phyloP scores from a whole-genome alignment of 1,140 invertebrate species.

The Holotrichia oblita region DNA sequence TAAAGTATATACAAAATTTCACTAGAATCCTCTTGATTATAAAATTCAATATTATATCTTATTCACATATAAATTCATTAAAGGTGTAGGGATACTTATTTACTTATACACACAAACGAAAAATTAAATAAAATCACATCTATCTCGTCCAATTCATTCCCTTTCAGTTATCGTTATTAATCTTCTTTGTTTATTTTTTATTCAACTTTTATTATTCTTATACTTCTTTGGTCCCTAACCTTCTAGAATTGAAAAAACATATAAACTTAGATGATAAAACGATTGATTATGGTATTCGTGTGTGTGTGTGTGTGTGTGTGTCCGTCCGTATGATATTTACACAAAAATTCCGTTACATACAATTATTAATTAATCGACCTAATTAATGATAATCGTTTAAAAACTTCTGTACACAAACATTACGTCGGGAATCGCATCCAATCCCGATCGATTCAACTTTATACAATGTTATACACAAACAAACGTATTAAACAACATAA shows the following conservation, averaged over 20 bases:
- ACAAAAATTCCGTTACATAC: too few relatives aligned
- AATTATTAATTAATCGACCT: too few relatives aligned
- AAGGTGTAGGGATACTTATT: background rate
- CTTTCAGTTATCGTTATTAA: background rate
- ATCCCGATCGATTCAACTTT: too few relatives aligned
- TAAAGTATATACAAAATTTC: background rate
- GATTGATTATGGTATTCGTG: background rate
- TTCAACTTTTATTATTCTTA: slow-evolving; percentile 1
- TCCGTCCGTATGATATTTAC: background rate
- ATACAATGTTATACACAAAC: too few relatives aligned
- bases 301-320: too few relatives aligned
- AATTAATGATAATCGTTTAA: too few relatives aligned
- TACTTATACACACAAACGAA: background rate
- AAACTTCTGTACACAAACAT: too few relatives aligned
- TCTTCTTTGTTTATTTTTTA: background rate
- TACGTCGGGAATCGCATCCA: too few relatives aligned
- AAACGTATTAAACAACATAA: too few relatives aligned
- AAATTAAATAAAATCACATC: background rate
- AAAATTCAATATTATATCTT: background rate
- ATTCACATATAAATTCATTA: background rate
- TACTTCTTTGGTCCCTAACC: slow-evolving; percentile 33
- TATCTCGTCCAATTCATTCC: background rate
- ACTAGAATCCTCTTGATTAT: too few relatives aligned
- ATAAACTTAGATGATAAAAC: too few relatives aligned
- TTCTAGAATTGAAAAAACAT: background rate